These are phyloP conservation scores for Incurvaria masculella DNA, from an alignment of 2,888 invertebrate genomes.

Conservation along the genomic window DNA sequence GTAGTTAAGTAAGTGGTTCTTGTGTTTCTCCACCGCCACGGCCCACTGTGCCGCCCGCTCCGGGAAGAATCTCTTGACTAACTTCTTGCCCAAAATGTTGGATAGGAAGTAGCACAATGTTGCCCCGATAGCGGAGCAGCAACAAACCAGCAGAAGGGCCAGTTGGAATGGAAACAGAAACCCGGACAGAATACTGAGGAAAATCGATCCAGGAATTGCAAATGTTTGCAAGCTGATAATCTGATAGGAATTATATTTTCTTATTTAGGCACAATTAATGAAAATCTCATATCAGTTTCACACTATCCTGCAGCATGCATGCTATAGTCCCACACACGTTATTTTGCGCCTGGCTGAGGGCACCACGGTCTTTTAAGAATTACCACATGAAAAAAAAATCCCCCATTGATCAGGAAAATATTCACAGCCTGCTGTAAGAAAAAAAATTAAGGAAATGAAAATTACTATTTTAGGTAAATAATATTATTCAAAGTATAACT, in stretches of 20 bases:
- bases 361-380: too few relatives aligned
- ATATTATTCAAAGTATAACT: neutral
- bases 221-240: conserved; percentile 89
- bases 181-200: conserved; percentile 94
- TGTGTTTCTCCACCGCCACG: conserved; percentile 77
- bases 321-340: too few relatives aligned
- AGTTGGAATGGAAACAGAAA: conserved; percentile 92
- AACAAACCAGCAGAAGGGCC: conserved; percentile 84
- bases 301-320: neutral
- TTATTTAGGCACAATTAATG: conserved; percentile 4
- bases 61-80: conserved; percentile 87
- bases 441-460: too few relatives aligned
- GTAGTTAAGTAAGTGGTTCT: conserved; percentile 89
- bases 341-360: too few relatives aligned
- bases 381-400: too few relatives aligned
- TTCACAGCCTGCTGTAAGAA: too few relatives aligned
- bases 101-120: conserved; percentile 94
- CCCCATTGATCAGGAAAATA: too few relatives aligned
- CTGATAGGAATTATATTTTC: conserved; percentile 27
- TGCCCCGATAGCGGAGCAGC: conserved; percentile 95
- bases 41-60: conserved; percentile 85
- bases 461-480: too few relatives aligned
- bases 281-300: too few relatives aligned
- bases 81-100: conserved; percentile 79
- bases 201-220: conserved; percentile 98